Percentiles rank a stretch among this genome's conserved stretches.
phyloP scores from a whole-genome alignment of 2,797 vertebrate species.

The Echeneis naucrates region DNA sequence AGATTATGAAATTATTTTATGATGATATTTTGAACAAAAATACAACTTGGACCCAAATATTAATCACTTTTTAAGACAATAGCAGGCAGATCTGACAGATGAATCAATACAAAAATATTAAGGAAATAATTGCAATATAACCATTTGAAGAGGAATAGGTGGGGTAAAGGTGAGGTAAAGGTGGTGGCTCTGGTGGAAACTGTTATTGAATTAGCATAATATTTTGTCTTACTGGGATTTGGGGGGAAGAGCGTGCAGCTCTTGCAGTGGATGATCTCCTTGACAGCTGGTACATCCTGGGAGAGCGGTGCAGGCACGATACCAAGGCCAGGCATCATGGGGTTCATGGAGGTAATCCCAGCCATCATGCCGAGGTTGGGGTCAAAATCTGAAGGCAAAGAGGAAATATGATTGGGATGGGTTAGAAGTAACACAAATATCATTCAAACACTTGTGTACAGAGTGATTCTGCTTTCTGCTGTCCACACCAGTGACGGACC shows the following conservation, averaged over 20 bases:
- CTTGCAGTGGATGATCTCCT: slow-evolving; percentile 98
- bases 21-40: neutral
- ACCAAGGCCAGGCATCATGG: slow-evolving; percentile 93
- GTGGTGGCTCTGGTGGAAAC: neutral
- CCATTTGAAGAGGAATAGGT: too few relatives aligned
- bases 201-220: slow-evolving; percentile 1
- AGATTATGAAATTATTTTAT: neutral
- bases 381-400: slow-evolving; percentile 89
- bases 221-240: slow-evolving; percentile 90
- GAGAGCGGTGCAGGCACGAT: slow-evolving; percentile 90
- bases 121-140: too few relatives aligned
- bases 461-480: slow-evolving; percentile 43
- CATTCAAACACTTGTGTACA: neutral
- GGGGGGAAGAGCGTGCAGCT: slow-evolving; percentile 96
- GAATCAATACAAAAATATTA: too few relatives aligned
- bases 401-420: slow-evolving; percentile 37
- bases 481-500: slow-evolving; percentile 59
- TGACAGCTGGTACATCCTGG: slow-evolving; percentile 90
- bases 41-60: neutral
- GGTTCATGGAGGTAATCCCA: slow-evolving; percentile 93
- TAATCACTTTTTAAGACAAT: neutral
- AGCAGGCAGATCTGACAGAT: neutral
- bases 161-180: neutral
- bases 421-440: slow-evolving; percentile 4
- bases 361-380: slow-evolving; percentile 94